These are phyloP conservation scores for Aphelenchoides fujianensis DNA, from an alignment of 1,140 invertebrate genomes.

Conservation along the genomic window DNA sequence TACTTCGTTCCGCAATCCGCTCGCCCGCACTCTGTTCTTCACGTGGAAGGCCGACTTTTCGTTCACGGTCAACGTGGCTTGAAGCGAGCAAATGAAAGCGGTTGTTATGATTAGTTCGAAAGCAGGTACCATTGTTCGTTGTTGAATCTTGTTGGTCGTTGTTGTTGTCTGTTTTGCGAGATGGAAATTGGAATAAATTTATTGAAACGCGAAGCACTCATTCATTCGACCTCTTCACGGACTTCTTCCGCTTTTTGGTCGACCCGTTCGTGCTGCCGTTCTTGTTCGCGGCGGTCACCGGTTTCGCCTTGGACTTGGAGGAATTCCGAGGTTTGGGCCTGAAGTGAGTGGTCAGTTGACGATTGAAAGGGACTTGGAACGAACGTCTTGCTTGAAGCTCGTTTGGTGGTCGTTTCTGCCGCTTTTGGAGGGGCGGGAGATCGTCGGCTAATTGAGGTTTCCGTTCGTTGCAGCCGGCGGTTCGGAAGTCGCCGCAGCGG, in stretches of 20 bases:
- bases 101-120: background rate
- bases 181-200: background rate
- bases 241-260: slow-evolving; percentile 38
- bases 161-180: background rate
- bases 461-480: background rate
- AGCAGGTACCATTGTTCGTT: background rate
- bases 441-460: background rate
- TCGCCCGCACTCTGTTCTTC: background rate
- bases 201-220: background rate
- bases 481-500: too few relatives aligned
- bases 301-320: background rate
- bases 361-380: background rate
- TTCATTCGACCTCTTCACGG: slow-evolving; percentile 33
- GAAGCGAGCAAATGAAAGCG: background rate
- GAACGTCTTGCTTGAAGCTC: background rate
- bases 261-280: slow-evolving; percentile 48
- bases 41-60: background rate
- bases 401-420: background rate
- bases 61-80: background rate
- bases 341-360: background rate
- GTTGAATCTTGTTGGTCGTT: too few relatives aligned
- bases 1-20: background rate
- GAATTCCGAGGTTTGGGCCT: background rate
- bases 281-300: slow-evolving; percentile 42
- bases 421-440: background rate